These are phyloP conservation scores for Apolygus lucorum DNA, from an alignment of 1,140 invertebrate genomes.

Conservation along the genomic window DNA sequence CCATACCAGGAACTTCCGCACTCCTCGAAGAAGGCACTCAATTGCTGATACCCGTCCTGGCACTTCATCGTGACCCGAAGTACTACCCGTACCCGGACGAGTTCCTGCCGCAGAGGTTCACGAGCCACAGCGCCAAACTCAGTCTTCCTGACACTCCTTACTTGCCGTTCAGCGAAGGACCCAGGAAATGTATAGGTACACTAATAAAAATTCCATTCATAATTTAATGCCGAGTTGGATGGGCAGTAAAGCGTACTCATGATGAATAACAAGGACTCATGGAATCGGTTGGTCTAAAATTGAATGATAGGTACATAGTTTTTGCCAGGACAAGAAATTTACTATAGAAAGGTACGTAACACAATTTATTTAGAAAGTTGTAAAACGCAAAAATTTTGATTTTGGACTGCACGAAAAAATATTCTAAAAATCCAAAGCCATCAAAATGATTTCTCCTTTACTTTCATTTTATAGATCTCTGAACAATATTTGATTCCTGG, in stretches of 20 bases:
- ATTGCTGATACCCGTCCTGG: conserved; percentile 46
- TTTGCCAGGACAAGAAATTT: no score
- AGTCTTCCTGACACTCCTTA: background rate
- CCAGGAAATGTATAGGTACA: conserved; percentile 20
- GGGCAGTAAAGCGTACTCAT: background rate
- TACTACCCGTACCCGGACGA: conserved; percentile 53
- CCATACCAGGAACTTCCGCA: conserved; percentile 41
- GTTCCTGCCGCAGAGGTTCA: conserved; percentile 61
- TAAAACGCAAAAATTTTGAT: no score
- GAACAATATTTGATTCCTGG: no score
- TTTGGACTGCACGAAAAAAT: no score
- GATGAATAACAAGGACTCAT: background rate
- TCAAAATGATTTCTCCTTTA: no score
- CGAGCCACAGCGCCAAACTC: conserved; percentile 35
- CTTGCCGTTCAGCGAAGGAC: background rate
- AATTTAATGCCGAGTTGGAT: background rate
- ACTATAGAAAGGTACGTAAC: no score
- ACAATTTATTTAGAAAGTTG: no score
- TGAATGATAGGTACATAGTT: background rate
- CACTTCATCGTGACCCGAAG: conserved; percentile 53
- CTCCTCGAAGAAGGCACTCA: conserved; percentile 43
- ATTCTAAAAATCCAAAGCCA: no score
- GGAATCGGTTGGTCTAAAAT: background rate
- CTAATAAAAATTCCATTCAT: background rate
- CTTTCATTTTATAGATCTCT: no score